Base-by-base conservation (phyloP, 2,797 vertebrate genomes). In the Thripadectes ignobilis region DNA sequence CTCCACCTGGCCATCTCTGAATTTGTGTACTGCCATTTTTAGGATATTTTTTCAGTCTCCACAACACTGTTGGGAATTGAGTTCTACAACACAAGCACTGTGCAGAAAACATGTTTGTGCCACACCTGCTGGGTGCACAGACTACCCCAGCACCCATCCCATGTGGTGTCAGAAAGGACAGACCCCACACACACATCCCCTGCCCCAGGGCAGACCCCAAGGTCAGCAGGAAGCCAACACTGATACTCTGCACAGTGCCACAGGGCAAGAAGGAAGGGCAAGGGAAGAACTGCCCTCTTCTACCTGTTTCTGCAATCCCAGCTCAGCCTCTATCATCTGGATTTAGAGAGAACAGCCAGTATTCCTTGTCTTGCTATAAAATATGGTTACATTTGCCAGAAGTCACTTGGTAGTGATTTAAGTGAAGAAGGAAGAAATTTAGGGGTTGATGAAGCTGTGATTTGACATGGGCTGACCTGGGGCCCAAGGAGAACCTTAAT, bases 401-500 rank as follows among this genome's bases (percentile, higher is more conserved):
- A 88, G 90, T 85, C 73, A 71, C 54, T 88, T 46, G 38, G 22
- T n/a, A 41, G 78, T 14, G 52, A 92, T 86, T 91, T 66, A 88
- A 85, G 19, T 22, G 58, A 93, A 95, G 49, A 22, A 95, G 20
- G 61, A 94, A 80, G 79, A 95, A 85, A 92, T 91, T 27, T 29
- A 89, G 88, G 89, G 49, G 41, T 36, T 69, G 79, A 79, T 65
- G 38, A 62, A 88, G 91, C 88, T 93, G 89, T 88, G 75, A 96
- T 88, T 83, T 92, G 85, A 62, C 52, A 49, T 8, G 17, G 72
- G 71, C 51, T 95, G 83, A 81, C 74, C 80, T 32, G 49, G 57
- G 54, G 81, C 84, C 93, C 65, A 61, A 89, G 32, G 62, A 96
- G 72, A 89, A 74, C 82, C 52, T 62, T 49, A 71, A 62, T 4